These are phyloP conservation scores for Parascotia fuliginaria DNA, from an alignment of 2,888 invertebrate species.

Conservation along the genomic window DNA sequence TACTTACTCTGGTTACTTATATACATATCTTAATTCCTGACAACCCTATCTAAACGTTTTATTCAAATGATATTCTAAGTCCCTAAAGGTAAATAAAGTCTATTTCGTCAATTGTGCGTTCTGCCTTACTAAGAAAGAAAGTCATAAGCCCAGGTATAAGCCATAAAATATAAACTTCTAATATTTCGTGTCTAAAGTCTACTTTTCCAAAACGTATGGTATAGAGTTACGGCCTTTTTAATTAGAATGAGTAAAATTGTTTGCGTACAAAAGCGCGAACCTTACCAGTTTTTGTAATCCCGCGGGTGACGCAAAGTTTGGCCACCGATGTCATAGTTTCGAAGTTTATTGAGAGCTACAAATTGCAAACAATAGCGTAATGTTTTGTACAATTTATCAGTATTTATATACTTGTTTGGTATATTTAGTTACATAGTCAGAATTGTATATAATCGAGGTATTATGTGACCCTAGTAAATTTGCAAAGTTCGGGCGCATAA, in stretches of 20 bases:
- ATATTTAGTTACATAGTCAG: background rate
- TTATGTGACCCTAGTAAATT: too few species aligned
- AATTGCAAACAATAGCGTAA: constrained; percentile 26
- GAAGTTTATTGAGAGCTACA: constrained; percentile 18
- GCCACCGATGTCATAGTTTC: constrained; percentile 31
- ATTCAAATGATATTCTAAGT: constrained; percentile 37
- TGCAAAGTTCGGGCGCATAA: too few species aligned
- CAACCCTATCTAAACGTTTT: constrained; percentile 27
- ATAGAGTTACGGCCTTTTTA: too few species aligned
- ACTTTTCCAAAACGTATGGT: too few species aligned
- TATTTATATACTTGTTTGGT: background rate
- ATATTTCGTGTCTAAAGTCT: too few species aligned
- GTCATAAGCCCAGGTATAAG: too few species aligned
- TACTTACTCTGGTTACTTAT: background rate
- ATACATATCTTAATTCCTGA: background rate
- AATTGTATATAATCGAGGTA: too few species aligned
- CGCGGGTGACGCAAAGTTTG: constrained; percentile 35
- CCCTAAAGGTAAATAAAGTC: constrained; percentile 26
- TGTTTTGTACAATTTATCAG: constrained; percentile 21
- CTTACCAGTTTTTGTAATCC: constrained; percentile 39
- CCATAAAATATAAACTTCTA: too few species aligned
- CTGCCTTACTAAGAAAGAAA: too few species aligned
- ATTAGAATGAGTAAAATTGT: too few species aligned
- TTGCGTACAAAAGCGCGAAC: constrained; percentile 44
- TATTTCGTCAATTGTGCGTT: constrained; percentile 37